Evolutionary conservation across 2,888 invertebrate species (phyloP).

Genomic region (Chironomus riparius): DNA sequence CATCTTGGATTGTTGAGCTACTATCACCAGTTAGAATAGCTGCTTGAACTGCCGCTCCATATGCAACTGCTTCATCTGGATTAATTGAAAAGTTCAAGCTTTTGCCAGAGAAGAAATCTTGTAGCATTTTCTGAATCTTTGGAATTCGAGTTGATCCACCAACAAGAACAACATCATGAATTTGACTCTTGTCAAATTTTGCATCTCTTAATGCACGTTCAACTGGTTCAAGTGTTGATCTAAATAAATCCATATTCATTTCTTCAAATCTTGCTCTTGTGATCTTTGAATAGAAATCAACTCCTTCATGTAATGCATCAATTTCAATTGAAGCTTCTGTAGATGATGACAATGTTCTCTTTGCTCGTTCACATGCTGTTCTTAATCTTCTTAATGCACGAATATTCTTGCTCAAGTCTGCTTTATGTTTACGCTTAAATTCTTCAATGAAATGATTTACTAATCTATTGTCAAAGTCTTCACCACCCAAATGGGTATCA

Average conservation of each 20-base stretch:
- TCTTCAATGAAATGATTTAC: conserved; percentile 71
- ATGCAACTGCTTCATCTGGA: conserved; percentile 74
- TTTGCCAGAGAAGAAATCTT: conserved; percentile 68
- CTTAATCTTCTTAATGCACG: conserved; percentile 59
- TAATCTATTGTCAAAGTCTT: conserved; percentile 71
- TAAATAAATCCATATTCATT: conserved; percentile 60
- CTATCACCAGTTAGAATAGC: conserved; percentile 61
- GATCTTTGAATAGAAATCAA: conserved; percentile 63
- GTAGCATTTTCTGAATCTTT: conserved; percentile 63
- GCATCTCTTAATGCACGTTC: conserved; percentile 70
- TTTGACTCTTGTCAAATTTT: conserved; percentile 63
- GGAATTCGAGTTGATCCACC: conserved; percentile 76
- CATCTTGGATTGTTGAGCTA: conserved; percentile 65
- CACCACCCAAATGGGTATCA: conserved; percentile 71
- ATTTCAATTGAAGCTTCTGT: conserved; percentile 67
- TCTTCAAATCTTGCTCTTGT: conserved; percentile 69
- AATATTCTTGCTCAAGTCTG: conserved; percentile 56
- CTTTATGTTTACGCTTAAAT: conserved; percentile 64
- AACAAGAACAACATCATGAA: conserved; percentile 72
- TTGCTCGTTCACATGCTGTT: conserved; percentile 69
- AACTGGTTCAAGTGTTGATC: conserved; percentile 64
- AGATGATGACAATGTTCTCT: conserved; percentile 66
- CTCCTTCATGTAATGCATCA: conserved; percentile 63
- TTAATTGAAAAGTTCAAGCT: conserved; percentile 64
- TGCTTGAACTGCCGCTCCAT: conserved; percentile 66